Evolutionary conservation across 2,888 invertebrate species (phyloP).

Genomic region (Junonia oenone): DNA sequence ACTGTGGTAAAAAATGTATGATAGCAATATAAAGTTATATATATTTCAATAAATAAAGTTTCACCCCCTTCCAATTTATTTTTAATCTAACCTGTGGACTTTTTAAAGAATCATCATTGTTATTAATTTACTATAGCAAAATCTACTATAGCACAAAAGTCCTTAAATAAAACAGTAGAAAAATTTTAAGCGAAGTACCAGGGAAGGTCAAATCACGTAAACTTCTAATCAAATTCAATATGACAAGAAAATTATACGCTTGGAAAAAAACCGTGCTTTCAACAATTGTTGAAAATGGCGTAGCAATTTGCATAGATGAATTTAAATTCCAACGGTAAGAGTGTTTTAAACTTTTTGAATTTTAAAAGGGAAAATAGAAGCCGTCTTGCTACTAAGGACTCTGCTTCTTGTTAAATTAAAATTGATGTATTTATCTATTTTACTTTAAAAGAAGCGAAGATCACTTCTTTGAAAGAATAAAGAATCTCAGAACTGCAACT

Average conservation of each 20-base stretch:
- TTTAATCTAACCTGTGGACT: too few relatives aligned
- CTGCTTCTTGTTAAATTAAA: not conserved
- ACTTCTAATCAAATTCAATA: slow-evolving; percentile 9
- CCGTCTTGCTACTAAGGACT: not conserved
- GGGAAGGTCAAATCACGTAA: not conserved
- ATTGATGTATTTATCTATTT: not conserved
- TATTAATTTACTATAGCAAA: too few relatives aligned
- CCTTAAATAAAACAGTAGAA: not conserved
- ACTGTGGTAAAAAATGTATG: too few relatives aligned
- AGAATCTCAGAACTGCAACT: too few relatives aligned
- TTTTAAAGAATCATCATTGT: too few relatives aligned
- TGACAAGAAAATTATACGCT: slow-evolving; percentile 7
- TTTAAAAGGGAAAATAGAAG: slow-evolving; percentile 9
- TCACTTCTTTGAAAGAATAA: too few relatives aligned
- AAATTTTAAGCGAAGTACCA: not conserved
- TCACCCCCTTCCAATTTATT: too few relatives aligned
- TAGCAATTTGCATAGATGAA: slow-evolving; percentile 22
- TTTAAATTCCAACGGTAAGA: slow-evolving; percentile 14
- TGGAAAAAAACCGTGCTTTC: slow-evolving; percentile 14
- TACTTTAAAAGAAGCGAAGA: too few relatives aligned
- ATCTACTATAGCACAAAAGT: not conserved
- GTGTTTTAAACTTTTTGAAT: slow-evolving; percentile 12
- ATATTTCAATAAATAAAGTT: too few relatives aligned
- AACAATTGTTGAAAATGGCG: slow-evolving; percentile 16
- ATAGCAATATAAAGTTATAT: too few relatives aligned